phyloP scores from a whole-genome alignment of 1,140 invertebrate genomes.

The Tetranychus cinnabarinus region DNA sequence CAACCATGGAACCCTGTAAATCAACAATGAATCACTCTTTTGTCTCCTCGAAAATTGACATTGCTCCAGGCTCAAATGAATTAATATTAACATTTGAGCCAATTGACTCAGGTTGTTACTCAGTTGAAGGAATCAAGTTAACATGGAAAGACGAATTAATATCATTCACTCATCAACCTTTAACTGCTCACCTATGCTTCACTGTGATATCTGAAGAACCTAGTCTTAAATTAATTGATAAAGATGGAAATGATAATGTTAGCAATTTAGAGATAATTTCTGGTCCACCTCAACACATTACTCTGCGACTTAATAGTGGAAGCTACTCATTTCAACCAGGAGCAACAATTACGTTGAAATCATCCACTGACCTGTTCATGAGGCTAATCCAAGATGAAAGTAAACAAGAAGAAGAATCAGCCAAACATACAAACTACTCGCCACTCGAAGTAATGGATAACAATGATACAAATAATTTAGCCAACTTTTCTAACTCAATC shows the following conservation, averaged over 20 bases:
- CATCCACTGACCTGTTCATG: neutral
- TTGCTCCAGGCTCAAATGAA: constrained; percentile 45
- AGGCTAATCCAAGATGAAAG: neutral
- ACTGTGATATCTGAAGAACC: constrained; percentile 1
- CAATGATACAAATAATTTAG: neutral
- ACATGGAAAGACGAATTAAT: neutral
- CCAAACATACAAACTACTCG: too few species aligned
- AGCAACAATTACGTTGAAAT: constrained; percentile 11
- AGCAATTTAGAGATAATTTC: constrained; percentile 26
- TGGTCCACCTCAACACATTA: constrained; percentile 25
- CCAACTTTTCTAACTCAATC: neutral
- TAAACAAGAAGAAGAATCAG: neutral
- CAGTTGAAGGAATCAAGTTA: constrained; percentile 1
- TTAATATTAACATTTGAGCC: constrained; percentile 32
- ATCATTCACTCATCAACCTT: neutral
- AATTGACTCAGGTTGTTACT: neutral
- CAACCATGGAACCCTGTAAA: neutral
- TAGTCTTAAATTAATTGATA: neutral
- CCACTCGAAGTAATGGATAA: too few species aligned
- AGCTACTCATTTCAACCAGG: constrained; percentile 19
- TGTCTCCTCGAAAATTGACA: constrained; percentile 24
- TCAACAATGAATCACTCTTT: neutral
- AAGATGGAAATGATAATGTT: neutral
- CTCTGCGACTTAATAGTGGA: constrained; percentile 24
- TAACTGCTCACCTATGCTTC: neutral